A percentile compares a stretch with the other conserved stretches of the same genome.
These are phyloP conservation scores for Gasterosteus nipponicus DNA, from an alignment of 2,113 vertebrate genomes.

Conservation along the genomic window DNA sequence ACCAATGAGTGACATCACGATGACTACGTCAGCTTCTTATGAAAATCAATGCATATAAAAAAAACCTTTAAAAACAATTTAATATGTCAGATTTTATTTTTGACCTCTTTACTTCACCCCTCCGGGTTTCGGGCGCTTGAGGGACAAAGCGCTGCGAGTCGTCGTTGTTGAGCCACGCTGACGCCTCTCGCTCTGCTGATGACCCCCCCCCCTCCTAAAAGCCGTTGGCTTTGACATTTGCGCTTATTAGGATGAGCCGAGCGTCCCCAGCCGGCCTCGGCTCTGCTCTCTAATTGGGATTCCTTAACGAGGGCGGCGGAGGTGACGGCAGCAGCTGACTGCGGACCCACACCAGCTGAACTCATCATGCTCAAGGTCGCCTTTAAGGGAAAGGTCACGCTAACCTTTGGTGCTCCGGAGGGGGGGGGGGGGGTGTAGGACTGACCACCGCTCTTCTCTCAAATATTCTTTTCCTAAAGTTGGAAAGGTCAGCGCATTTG, in stretches of 20 bases:
- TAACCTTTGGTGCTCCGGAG: conserved; percentile 42
- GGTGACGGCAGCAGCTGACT: conserved; percentile 45
- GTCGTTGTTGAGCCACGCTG: background rate
- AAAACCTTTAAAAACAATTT: background rate
- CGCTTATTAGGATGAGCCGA: conserved; percentile 43
- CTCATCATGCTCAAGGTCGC: conserved; percentile 59
- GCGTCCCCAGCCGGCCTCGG: conserved; percentile 31
- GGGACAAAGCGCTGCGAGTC: background rate
- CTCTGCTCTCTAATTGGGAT: conserved; percentile 54
- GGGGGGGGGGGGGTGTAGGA: conserved; percentile 32
- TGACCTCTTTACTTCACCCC: background rate
- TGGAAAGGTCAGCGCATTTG: conserved; percentile 53
- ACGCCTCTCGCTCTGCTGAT: background rate
- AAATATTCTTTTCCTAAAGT: conserved; percentile 25
- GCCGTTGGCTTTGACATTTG: conserved; percentile 42
- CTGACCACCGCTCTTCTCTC: background rate
- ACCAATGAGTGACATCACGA: background rate
- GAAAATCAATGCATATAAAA: too few relatives aligned
- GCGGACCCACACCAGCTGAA: conserved; percentile 52
- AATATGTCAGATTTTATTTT: background rate
- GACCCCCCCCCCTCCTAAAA: conserved; percentile 15
- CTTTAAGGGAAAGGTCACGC: conserved; percentile 55
- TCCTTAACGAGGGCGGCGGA: conserved; percentile 50
- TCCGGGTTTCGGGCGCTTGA: background rate
- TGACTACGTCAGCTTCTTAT: background rate